phyloP scores from a whole-genome alignment of 2,113 vertebrate species.

The Opisthocomus hoazin region DNA sequence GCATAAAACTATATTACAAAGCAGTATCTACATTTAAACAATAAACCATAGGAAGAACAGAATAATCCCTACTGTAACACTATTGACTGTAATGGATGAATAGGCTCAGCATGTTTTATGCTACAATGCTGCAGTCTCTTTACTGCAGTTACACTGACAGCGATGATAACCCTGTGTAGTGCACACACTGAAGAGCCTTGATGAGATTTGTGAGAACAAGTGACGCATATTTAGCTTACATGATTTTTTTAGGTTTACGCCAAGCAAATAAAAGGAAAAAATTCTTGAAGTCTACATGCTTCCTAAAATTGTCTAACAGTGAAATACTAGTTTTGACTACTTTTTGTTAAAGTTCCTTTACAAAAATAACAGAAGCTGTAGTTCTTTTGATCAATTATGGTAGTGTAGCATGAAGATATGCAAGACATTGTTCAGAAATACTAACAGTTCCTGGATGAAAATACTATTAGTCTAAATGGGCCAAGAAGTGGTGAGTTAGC shows the following conservation, averaged over 20 bases:
- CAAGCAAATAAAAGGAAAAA: neutral
- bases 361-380: neutral
- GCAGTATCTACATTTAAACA: slow-evolving; percentile 1
- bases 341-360: neutral
- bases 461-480: neutral
- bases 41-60: neutral
- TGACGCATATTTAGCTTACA: neutral
- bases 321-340: neutral
- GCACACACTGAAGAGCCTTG: neutral
- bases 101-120: slow-evolving; percentile 9
- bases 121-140: neutral
- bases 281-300: neutral
- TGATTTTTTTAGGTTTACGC: neutral
- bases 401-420: neutral
- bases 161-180: neutral
- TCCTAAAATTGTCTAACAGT: neutral
- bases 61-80: slow-evolving; percentile 26
- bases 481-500: neutral
- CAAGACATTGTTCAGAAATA: neutral
- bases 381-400: neutral
- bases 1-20: neutral
- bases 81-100: slow-evolving; percentile 30
- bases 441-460: neutral
- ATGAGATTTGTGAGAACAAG: neutral
- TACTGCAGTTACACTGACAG: neutral